Base-by-base conservation (phyloP, 2,113 vertebrate species). In the Setophaga petechia region DNA sequence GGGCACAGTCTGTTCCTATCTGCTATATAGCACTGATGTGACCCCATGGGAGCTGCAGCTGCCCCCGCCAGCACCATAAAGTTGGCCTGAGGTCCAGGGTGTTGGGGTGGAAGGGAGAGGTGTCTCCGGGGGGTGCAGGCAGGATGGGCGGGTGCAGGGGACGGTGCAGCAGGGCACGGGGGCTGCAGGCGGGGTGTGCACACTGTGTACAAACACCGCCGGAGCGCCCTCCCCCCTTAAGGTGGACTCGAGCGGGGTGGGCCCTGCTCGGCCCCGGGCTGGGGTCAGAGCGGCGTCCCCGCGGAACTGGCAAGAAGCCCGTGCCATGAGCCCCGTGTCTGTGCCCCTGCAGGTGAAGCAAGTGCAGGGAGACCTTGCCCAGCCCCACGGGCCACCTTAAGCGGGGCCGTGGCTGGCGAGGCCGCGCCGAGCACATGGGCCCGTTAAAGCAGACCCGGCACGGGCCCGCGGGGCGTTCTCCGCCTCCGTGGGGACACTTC, bases 141-240 rank as follows among this genome's bases (percentile, higher is more conserved):
- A 4, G 25, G 20, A 20, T 3, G 12, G 1, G 31, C 21, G 28
- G 16, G 18, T 14, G n/a, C 33, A 10, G 33, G 21, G 39, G 11
- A 2, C 7, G 22, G 41, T 11, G 37, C 54, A 35, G 33, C 49
- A 27, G 39, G 17, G 20, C 31, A 30, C 43, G 4, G 30, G 51
- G 43, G 62, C 13, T 31, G 49, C 46, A 1, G 27, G 49, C 55
- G 7, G 7, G 22, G 37, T 52, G 86, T 7, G 80, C 93, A 62
- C 92, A 0, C 88, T 97, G 98, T 98, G 96, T 98, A 98, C 97
- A 98, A 98, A 98, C 97, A 98, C 86, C 12, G 41, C 43, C 78
- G 2, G 19, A 52, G 43, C 17, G 30, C 76, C 41, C 33, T 37
- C 87, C 91, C 24, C 47, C 25, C 83, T 98, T 98, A 98, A 98